These are phyloP conservation scores for Timandra comae DNA, from an alignment of 2,888 invertebrate species.

Conservation along the genomic window DNA sequence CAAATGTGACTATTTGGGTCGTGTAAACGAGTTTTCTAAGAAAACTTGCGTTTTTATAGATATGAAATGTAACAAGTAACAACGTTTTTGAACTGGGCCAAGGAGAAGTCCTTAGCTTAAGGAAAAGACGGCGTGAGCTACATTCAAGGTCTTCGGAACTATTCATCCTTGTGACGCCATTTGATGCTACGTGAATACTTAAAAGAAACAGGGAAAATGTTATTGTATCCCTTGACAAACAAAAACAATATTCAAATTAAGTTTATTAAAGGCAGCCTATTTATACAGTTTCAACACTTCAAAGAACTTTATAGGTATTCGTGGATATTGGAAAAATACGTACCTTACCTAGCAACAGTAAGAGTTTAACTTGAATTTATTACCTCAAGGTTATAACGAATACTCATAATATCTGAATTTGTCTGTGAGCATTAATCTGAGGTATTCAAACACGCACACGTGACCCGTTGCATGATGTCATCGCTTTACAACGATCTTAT, in stretches of 20 bases:
- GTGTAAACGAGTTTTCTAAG: not conserved
- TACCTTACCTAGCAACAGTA: conserved; percentile 11
- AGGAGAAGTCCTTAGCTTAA: conserved; percentile 38
- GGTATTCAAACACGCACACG: conserved; percentile 28
- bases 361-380: conserved; percentile 13
- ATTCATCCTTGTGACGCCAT: conserved; percentile 3
- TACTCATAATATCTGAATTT: conserved; percentile 20
- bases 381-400: conserved; percentile 13
- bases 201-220: conserved; percentile 2
- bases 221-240: not conserved
- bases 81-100: conserved; percentile 36
- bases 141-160: conserved; percentile 22
- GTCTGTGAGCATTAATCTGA: conserved; percentile 21
- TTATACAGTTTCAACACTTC: no score
- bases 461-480: conserved; percentile 34
- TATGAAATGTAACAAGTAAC: not conserved
- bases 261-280: no score
- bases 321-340: no score
- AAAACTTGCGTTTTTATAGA: not conserved
- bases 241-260: no score
- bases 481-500: conserved; percentile 29
- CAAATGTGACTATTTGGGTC: not conserved
- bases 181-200: conserved; percentile 8
- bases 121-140: conserved; percentile 23
- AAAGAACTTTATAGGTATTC: no score